Base-by-base conservation (phyloP, 2,113 vertebrate species). In the Colistium nudipinnis region DNA sequence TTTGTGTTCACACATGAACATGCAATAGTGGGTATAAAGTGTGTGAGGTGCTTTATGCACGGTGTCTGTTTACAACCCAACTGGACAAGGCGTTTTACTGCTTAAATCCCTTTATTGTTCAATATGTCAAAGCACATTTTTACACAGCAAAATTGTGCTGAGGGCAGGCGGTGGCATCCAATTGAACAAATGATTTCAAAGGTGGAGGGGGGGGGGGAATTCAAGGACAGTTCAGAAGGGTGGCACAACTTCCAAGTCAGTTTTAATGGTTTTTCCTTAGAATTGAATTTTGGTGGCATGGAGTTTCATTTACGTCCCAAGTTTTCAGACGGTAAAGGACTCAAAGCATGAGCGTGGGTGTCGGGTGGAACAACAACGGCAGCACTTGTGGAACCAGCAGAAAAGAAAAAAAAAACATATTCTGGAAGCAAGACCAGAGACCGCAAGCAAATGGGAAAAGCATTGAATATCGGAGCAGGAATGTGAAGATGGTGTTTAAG, bases 301-400 rank as follows among this genome's bases (percentile, higher is more conserved):
- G 52, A 48, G 22, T 55, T 86, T 66, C 1, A 4, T 49, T 54
- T 82, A 38, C 49, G 14, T 83, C 53, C 86, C 83, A 87, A 83
- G 90, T 91, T 92, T 93, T 91, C 91, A 90, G 81, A 92, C 85
- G 87, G 62, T 89, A 92, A 93, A 93, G 85, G 85, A 81, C 64
- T 82, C 48, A 52, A 52, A 49, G 75, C 63, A 72, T 74, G 69
- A 80, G 60, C 65, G 41, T 80, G 74, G 57, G 48, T 73, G 54
- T 54, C 62, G 48, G 72, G 66, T 62, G 54, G 79, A 83, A 10
- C 70, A 73, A 62, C 70, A 76, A 76, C 86, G 84, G 81, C 77
- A 71, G 76, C 28, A 79, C 74, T 81, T 57, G 51, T 74, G 71
- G 59, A 84, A 79, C 65, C 82, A 65, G 68, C 71, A n/a, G n/a